Conservation (phyloP, 2,888 invertebrate species). For the Cremastinae sp. region DNA sequence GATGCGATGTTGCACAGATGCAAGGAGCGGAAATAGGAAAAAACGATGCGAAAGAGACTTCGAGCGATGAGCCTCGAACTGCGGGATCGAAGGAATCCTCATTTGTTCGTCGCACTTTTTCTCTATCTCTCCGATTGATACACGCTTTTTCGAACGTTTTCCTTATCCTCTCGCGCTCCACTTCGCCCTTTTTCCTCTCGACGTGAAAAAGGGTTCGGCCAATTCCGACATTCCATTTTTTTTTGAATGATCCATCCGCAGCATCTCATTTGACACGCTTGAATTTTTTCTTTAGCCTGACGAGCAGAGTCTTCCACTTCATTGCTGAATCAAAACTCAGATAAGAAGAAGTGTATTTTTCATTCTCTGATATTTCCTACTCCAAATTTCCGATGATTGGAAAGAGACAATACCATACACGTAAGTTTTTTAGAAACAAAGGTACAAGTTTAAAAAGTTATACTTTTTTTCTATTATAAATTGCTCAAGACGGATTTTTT, state of each 20-base stretch:
- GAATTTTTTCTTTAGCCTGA: too few relatives aligned
- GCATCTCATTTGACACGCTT: too few relatives aligned
- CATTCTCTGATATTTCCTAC: too few relatives aligned
- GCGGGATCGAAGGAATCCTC: slow-evolving; percentile 34
- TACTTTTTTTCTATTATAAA: too few relatives aligned
- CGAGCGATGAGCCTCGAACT: slow-evolving; percentile 10
- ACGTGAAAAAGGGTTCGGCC: slow-evolving; percentile 30
- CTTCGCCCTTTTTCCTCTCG: slow-evolving; percentile 11
- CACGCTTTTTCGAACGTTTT: background rate
- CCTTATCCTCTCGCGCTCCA: background rate
- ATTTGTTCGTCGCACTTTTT: slow-evolving; percentile 23
- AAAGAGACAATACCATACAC: too few relatives aligned
- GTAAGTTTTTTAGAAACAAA: too few relatives aligned
- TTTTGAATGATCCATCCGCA: slow-evolving; percentile 22
- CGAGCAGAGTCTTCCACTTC: too few relatives aligned
- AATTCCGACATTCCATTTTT: slow-evolving; percentile 33
- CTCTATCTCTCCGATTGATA: slow-evolving; percentile 1
- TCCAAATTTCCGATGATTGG: too few relatives aligned
- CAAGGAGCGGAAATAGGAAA: background rate
- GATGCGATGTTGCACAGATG: background rate
- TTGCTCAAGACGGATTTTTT: too few relatives aligned
- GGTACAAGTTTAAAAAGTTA: too few relatives aligned
- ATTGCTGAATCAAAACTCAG: too few relatives aligned
- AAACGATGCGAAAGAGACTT: background rate
- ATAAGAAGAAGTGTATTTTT: too few relatives aligned